Base-by-base conservation (phyloP, 2,113 vertebrate species). In the Corydoras maculifer region DNA sequence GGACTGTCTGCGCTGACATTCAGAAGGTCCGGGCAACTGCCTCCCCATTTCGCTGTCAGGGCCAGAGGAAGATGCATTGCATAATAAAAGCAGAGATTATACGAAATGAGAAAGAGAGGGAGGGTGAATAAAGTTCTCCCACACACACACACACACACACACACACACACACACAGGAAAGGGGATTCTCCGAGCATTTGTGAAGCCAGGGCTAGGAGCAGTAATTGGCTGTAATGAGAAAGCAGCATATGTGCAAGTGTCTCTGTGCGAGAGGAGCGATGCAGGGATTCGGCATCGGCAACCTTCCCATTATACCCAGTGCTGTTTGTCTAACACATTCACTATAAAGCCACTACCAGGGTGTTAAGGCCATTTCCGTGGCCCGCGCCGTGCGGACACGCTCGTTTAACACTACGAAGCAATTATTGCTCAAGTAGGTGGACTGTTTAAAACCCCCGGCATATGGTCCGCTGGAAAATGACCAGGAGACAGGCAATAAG, bases 191-290 rank as follows among this genome's bases (percentile, higher is more conserved):
- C 53, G 62, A 68, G 53, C 75, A 78, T 74, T 79, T 71, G 77
- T 64, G 75, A 69, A 58, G 75, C 83, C 72, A 78, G 80, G 53
- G 85, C 85, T 80, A 77, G 72, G 74, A 87, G 86, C 83, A 78
- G 85, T 85, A 85, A 86, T 82, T 84, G 83, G 77, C 79, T 86
- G 82, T 88, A 88, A 89, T 85, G 85, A 89, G 87, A 84, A 83
- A 86, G 84, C 82, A 84, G 85, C 83, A 79, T 83, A 84, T 84
- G 84, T 83, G 84, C 83, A 87, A 82, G 80, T 70, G 79, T 78
- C 78, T 83, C 84, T 82, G 82, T 79, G 80, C 80, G 79, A 75
- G 82, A 80, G 81, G 86, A 29, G 86, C 82, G 87, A 84, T 79
- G 82, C 70, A 73, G 75, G 83, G 83, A 81, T 83, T 82, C 85